These are phyloP conservation scores for Rhinogobio ventralis DNA, from an alignment of 2,797 vertebrate species.

Conservation along the genomic window DNA sequence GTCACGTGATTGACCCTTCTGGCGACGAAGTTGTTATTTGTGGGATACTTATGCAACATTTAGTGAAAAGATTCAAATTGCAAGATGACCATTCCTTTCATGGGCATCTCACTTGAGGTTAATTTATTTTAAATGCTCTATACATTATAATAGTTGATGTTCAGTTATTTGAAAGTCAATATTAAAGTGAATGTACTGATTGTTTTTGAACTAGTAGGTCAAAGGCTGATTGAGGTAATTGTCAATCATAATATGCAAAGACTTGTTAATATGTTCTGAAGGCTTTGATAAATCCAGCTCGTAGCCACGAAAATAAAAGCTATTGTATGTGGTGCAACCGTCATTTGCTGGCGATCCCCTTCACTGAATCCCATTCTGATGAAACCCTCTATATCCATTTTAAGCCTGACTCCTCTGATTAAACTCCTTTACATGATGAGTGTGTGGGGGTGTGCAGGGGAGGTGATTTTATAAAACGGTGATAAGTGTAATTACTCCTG, in stretches of 20 bases:
- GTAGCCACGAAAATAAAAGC: conserved; percentile 27
- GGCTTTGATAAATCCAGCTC: neutral
- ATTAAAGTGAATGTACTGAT: neutral
- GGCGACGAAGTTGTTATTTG: conserved; percentile 32
- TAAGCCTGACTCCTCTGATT: conserved; percentile 48
- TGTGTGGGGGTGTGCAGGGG: conserved; percentile 48
- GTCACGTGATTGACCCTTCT: conserved; percentile 32
- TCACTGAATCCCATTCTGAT: conserved; percentile 28
- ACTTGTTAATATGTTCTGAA: neutral
- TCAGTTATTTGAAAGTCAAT: neutral
- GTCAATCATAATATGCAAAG: conserved; percentile 13
- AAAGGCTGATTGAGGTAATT: conserved; percentile 5
- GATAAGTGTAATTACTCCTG: conserved; percentile 76
- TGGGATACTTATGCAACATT: conserved; percentile 13
- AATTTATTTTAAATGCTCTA: conserved; percentile 12
- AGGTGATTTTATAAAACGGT: conserved; percentile 70
- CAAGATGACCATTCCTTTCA: neutral
- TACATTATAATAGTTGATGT: neutral
- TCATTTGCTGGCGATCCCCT: conserved; percentile 49
- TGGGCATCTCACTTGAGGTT: neutral
- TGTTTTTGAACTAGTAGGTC: neutral
- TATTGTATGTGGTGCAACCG: neutral
- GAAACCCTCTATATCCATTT: conserved; percentile 40
- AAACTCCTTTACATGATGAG: conserved; percentile 52
- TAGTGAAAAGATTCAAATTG: neutral